These are phyloP conservation scores for Corythaixoides concolor DNA, from an alignment of 2,113 vertebrate genomes.

Conservation along the genomic window DNA sequence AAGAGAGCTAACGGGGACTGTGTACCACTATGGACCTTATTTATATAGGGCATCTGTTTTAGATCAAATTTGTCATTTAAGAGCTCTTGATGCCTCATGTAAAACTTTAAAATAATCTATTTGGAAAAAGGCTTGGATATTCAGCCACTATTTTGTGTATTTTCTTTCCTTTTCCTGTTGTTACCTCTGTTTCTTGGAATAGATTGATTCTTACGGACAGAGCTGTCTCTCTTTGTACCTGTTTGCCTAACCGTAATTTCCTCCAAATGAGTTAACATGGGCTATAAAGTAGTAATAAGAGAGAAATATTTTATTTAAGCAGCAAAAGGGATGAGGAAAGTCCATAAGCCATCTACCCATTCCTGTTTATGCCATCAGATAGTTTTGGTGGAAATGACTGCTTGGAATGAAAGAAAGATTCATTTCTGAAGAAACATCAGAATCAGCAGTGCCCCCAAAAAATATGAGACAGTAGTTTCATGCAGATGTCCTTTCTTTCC, in stretches of 20 bases:
- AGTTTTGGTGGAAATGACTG: not conserved
- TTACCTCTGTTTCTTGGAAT: not conserved
- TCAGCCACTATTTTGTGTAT: not conserved
- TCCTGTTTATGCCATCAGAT: not conserved
- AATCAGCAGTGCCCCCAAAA: not conserved
- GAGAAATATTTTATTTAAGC: not conserved
- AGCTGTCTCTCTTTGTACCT: not conserved
- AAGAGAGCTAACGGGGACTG: not conserved
- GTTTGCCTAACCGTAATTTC: not conserved
- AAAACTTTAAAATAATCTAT: not conserved
- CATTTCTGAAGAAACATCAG: not conserved
- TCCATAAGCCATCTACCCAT: not conserved
- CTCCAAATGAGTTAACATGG: not conserved
- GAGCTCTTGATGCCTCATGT: not conserved
- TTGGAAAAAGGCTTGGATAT: not conserved
- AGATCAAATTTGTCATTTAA: not conserved
- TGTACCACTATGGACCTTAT: not conserved
- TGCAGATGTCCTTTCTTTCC: not conserved
- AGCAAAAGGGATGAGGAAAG: not conserved
- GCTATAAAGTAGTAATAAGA: not conserved
- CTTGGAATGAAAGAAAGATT: not conserved
- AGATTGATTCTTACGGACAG: not conserved
- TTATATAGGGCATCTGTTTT: not conserved
- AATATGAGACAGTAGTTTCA: not conserved
- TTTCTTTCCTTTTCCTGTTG: not conserved